phyloP scores from a whole-genome alignment of 2,888 invertebrate genomes.

The Lordiphosa andalusiaca region DNA sequence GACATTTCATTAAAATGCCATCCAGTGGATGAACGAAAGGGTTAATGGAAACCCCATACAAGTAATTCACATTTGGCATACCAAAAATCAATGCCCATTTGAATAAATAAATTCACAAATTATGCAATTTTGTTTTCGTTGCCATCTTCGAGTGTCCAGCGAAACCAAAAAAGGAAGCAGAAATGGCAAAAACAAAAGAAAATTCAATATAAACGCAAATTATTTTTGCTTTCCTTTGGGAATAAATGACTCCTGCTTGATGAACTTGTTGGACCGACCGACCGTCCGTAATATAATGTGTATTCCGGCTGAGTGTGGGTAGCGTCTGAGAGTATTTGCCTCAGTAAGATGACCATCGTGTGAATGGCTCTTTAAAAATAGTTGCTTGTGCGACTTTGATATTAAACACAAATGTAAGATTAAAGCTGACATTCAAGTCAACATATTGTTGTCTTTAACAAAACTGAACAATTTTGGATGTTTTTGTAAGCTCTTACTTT shows the following conservation, averaged over 20 bases:
- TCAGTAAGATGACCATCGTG: too few species aligned
- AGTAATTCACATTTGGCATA: slow-evolving; percentile 16
- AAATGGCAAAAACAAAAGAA: slow-evolving; percentile 8
- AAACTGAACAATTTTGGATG: too few species aligned
- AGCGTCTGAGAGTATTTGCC: too few species aligned
- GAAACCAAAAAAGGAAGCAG: slow-evolving; percentile 13
- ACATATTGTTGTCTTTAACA: too few species aligned
- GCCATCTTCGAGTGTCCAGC: slow-evolving; percentile 11
- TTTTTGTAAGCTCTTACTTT: too few species aligned
- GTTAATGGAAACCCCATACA: too few species aligned
- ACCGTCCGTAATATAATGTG: slow-evolving; percentile 1
- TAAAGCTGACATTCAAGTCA: too few species aligned
- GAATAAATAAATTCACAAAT: slow-evolving; percentile 66
- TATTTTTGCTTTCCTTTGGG: slow-evolving; percentile 40
- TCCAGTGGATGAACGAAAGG: too few species aligned
- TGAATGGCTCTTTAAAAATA: too few species aligned
- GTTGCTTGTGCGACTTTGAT: too few species aligned
- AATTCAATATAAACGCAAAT: slow-evolving; percentile 69
- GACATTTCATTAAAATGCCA: too few species aligned
- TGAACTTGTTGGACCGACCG: slow-evolving; percentile 13
- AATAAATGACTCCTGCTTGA: neutral
- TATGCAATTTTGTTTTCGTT: slow-evolving; percentile 40
- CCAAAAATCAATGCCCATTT: slow-evolving; percentile 54
- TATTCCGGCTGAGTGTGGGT: slow-evolving; percentile 2
- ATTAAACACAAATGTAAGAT: too few species aligned